Conservation (phyloP, 2,113 vertebrate genomes). For the Toxostoma redivivum region DNA sequence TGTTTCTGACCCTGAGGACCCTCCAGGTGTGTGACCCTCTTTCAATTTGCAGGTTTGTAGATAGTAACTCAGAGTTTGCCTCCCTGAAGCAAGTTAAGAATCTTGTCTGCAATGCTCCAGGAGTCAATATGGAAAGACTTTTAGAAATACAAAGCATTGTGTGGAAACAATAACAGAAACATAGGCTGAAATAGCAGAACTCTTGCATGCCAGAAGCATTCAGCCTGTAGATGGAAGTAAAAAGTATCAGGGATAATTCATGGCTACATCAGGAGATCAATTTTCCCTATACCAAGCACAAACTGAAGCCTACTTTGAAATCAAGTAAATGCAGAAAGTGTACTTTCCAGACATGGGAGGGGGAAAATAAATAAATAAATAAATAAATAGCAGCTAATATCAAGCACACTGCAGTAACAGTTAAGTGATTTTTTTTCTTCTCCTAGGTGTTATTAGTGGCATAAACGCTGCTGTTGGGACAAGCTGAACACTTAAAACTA, state of each 20-base stretch:
- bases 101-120: neutral
- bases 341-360: neutral
- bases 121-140: neutral
- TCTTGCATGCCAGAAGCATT: neutral
- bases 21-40: neutral
- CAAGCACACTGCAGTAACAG: neutral
- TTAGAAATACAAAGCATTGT: neutral
- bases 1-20: neutral
- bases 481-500: neutral
- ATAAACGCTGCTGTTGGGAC: neutral
- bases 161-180: neutral
- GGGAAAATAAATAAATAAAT: no score
- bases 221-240: neutral
- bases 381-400: neutral
- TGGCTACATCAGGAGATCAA: rapidly evolving
- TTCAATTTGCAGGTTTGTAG: neutral
- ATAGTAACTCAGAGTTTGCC: neutral
- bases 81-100: neutral
- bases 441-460: neutral
- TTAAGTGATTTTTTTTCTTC: neutral
- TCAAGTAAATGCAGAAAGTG: neutral
- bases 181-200: neutral
- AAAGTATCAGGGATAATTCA: neutral
- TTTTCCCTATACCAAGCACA: neutral
- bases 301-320: neutral